phyloP scores from a whole-genome alignment of 2,797 vertebrate genomes.

The Phyllotis vaccarum region DNA sequence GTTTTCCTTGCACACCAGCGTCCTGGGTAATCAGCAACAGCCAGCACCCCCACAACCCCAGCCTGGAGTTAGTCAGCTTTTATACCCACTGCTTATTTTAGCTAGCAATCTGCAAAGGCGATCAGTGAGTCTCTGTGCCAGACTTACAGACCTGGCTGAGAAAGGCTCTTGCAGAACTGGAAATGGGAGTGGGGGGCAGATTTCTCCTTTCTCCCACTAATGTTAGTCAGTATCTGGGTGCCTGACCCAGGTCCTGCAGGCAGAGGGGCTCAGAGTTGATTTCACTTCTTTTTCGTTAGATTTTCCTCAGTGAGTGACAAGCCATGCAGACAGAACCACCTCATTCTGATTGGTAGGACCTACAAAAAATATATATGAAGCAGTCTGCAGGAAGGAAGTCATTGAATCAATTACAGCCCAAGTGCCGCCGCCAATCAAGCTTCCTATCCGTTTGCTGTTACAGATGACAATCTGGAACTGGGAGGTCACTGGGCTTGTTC shows the following conservation, averaged over 20 bases:
- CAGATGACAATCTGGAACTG: neutral
- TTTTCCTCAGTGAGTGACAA: slow-evolving; percentile 24
- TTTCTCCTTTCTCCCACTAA: neutral
- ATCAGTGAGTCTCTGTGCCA: slow-evolving; percentile 24
- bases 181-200: neutral
- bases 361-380: neutral
- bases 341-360: slow-evolving; percentile 37
- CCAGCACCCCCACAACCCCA: neutral
- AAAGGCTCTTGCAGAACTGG: neutral
- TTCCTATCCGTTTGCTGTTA: slow-evolving; percentile 24
- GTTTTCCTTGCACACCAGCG: slow-evolving; percentile 14
- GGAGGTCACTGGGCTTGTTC: neutral
- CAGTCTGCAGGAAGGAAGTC: slow-evolving; percentile 47
- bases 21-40: slow-evolving; percentile 55
- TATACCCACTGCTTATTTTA: slow-evolving; percentile 63
- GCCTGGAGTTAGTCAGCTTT: slow-evolving; percentile 61
- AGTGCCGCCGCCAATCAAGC: neutral
- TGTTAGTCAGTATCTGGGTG: neutral
- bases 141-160: neutral
- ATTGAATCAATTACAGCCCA: slow-evolving; percentile 1
- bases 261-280: neutral
- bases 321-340: slow-evolving; percentile 2
- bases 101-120: slow-evolving; percentile 36
- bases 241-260: neutral
- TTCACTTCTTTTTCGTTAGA: neutral